Percentiles rank a stretch among this genome's conserved stretches.
Evolutionary conservation across 2,797 vertebrate genomes (phyloP).

Genomic region (Onychomys leucogaster): DNA sequence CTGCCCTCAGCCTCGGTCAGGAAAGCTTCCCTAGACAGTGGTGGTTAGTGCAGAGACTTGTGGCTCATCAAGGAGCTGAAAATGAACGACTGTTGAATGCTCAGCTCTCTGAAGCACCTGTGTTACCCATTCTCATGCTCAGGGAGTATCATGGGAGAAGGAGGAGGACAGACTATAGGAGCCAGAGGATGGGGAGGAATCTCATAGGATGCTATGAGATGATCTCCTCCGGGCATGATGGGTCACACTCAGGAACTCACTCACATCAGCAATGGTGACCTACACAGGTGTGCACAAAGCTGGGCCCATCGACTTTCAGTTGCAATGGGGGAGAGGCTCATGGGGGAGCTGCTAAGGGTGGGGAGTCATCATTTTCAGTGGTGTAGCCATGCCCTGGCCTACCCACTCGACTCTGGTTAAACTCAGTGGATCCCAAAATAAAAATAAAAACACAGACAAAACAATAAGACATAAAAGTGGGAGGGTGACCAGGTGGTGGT

Average conservation of each 20-base stretch:
- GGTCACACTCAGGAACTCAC: background rate
- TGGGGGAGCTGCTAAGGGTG: too few relatives aligned
- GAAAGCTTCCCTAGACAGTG: too few relatives aligned
- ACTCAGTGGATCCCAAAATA: background rate
- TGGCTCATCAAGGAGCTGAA: background rate
- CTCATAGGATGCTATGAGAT: background rate
- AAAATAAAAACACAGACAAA: background rate
- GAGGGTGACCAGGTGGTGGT: too few relatives aligned
- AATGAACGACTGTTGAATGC: background rate
- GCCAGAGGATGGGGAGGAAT: background rate
- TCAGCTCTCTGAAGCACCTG: background rate
- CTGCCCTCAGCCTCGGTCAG: background rate
- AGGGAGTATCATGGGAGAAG: background rate
- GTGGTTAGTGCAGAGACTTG: background rate
- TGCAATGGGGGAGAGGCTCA: background rate
- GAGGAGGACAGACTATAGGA: background rate
- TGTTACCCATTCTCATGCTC: background rate
- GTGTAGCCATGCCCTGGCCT: background rate
- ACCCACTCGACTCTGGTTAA: background rate
- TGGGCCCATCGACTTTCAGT: background rate
- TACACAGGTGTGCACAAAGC: background rate
- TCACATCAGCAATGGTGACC: background rate
- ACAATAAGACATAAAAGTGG: background rate
- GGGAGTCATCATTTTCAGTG: background rate
- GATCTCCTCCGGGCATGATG: background rate